Evolutionary conservation across 2,888 invertebrate genomes (phyloP), one percentile per base, ranked within the genome.

Genomic region (Acleris laterana): DNA sequence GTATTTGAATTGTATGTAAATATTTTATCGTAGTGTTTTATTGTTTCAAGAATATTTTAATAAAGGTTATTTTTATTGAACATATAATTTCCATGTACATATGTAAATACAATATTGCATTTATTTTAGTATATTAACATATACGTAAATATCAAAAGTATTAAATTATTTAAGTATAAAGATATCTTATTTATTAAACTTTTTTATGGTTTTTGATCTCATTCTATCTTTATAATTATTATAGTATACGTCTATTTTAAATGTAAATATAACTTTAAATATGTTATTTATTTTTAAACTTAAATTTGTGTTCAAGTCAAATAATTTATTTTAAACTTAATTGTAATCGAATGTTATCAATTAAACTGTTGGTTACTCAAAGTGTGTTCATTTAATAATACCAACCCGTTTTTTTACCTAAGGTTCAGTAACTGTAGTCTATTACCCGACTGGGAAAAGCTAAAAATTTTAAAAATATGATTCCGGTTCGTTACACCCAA

Each of bases 361-460:
- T 84, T 82, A 83, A 88, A 85, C 85, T 85, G 80, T 88, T 88
- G 85, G 85, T 88, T 85, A 85, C 84, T 81, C 75, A 71, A 62
- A 38, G 60, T 42, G 70, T 71, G 64, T 73, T 68, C 69, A 63
- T 72, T 74, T 69, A 49, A 65, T 57, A n/a, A n/a, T n/a, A n/a
- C n/a, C n/a, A n/a, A n/a, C n/a, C n/a, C n/a, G n/a, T n/a, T n/a
- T n/a, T n/a, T n/a, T n/a, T n/a, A n/a, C n/a, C n/a, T n/a, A n/a
- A n/a, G n/a, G n/a, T n/a, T n/a, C n/a, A n/a, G n/a, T n/a, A n/a
- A n/a, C n/a, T n/a, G n/a, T n/a, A n/a, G n/a, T n/a, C n/a, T n/a
- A n/a, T n/a, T n/a, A n/a, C n/a, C n/a, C n/a, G n/a, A n/a, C n/a
- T n/a, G n/a, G n/a, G n/a, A n/a, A n/a, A n/a, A n/a, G n/a, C n/a